These are phyloP conservation scores for Polypedilum vanderplanki DNA, from an alignment of 1,140 invertebrate genomes.

Conservation along the genomic window DNA sequence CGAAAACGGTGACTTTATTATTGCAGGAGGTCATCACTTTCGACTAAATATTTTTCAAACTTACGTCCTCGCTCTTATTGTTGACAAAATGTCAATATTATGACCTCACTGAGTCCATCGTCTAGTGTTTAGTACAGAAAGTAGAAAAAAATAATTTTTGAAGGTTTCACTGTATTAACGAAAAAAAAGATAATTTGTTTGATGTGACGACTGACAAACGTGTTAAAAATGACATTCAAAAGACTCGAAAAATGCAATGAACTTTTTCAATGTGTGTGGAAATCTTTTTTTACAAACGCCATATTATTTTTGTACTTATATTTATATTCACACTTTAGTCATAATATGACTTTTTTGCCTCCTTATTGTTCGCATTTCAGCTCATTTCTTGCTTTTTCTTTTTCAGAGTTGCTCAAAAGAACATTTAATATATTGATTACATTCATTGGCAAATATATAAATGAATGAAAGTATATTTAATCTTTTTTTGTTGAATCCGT, in stretches of 20 bases:
- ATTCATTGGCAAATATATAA: neutral
- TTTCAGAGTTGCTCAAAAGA: neutral
- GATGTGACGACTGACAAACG: neutral
- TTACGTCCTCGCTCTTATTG: neutral
- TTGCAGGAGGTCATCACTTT: neutral
- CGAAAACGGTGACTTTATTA: no score
- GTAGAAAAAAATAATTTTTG: neutral
- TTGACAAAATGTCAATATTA: neutral
- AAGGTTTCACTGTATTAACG: conserved; percentile 4
- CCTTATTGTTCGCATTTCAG: neutral
- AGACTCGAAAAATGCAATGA: conserved; percentile 25
- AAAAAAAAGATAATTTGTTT: neutral
- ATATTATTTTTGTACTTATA: neutral
- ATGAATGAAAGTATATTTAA: neutral
- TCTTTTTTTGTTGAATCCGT: neutral
- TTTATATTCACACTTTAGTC: conserved; percentile 25
- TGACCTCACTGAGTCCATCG: neutral
- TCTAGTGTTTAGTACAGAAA: neutral
- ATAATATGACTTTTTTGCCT: neutral
- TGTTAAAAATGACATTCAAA: conserved; percentile 14
- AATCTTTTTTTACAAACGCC: conserved; percentile 20
- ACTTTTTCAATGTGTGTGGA: neutral
- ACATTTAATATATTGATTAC: neutral
- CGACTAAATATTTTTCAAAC: neutral
- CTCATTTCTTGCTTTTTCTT: neutral